These are phyloP conservation scores for Pan paniscus DNA, from an alignment of 2,113 vertebrate genomes.

Conservation along the genomic window DNA sequence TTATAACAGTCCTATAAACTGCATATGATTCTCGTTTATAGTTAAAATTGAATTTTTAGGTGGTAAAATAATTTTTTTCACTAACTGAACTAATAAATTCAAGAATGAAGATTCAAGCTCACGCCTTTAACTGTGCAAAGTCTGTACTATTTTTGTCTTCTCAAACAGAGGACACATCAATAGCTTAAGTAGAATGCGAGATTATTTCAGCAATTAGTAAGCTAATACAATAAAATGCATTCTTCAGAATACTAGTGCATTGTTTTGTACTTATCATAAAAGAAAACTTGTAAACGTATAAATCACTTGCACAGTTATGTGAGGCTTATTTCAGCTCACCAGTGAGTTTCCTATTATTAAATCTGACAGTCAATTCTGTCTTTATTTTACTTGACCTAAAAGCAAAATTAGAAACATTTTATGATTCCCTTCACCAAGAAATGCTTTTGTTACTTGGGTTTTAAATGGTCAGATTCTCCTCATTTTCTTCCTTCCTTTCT, in stretches of 20 bases:
- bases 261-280: neutral
- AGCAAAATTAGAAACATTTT: neutral
- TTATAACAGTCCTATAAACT: neutral
- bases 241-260: neutral
- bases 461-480: neutral
- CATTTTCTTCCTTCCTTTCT: neutral
- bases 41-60: neutral
- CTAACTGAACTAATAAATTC: neutral
- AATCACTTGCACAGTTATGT: neutral
- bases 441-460: neutral
- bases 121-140: neutral
- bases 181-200: neutral
- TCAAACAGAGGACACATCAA: neutral
- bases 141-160: neutral
- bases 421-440: neutral
- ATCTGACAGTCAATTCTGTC: neutral
- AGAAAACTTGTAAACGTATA: neutral
- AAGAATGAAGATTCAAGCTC: neutral
- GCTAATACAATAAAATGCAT: neutral
- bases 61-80: neutral
- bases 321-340: neutral
- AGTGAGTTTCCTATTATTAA: neutral
- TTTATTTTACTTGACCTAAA: neutral
- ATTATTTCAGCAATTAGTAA: neutral
- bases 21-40: neutral